Conservation (phyloP, 2,797 vertebrate genomes). For the Malacoraja senta region DNA sequence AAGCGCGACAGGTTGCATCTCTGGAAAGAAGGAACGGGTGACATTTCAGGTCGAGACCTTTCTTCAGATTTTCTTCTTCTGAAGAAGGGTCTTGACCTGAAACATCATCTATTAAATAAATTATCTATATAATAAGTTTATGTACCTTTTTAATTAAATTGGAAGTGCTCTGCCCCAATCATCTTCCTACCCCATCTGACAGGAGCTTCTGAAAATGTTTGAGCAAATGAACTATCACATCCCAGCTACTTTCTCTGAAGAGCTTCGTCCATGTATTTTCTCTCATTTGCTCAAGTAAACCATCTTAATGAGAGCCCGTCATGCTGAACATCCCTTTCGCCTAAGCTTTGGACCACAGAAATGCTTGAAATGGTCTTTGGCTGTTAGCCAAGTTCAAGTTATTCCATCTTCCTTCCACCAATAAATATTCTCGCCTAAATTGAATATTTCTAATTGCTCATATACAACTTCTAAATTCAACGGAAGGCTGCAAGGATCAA, state of each 20-base stretch:
- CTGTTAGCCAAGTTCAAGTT: neutral
- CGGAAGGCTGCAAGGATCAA: neutral
- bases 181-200: neutral
- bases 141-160: neutral
- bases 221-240: neutral
- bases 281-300: neutral
- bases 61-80: too few relatives aligned
- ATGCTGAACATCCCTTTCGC: neutral
- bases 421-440: neutral
- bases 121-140: neutral
- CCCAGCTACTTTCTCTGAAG: neutral
- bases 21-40: too few relatives aligned
- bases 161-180: neutral
- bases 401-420: neutral
- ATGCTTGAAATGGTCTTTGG: neutral
- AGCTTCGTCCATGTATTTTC: neutral
- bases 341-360: neutral
- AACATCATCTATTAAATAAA: too few relatives aligned
- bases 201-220: neutral
- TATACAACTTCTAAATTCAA: neutral
- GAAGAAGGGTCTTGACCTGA: too few relatives aligned
- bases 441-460: neutral
- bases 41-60: too few relatives aligned
- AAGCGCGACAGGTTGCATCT: too few relatives aligned
- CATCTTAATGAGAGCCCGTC: neutral